Base-by-base conservation (phyloP, 2,797 vertebrate genomes). In the Molossus molossus region DNA sequence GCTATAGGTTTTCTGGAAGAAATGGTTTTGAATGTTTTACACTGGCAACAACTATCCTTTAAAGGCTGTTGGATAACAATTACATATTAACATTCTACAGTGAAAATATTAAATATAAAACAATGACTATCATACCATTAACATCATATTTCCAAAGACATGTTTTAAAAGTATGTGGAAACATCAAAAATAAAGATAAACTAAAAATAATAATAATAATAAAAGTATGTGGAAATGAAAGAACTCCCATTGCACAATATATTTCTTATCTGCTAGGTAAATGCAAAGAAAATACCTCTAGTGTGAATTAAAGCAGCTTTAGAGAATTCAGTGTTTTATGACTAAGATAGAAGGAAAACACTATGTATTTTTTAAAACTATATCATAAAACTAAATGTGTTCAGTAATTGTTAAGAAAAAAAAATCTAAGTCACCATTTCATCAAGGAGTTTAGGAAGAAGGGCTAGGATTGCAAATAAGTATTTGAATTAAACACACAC, bases 321-420 rank as follows among this genome's bases (percentile, higher is more conserved):
- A 94, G 45, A 88, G 23, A 97, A 94, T 11, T 77, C 40, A 85
- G 18, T 57, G 87, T 85, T 90, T 87, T 87, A 90, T 33, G n/a
- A 82, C 48, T 87, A 80, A 87, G 27, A 88, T 62, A 25, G 69
- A 69, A 95, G 64, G 33, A 86, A 95, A 91, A 76, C 67, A 79
- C 15, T 62, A 87, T 20, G 0, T 64, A 57, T 29, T 75, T 79
- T 75, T 40, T n/a, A 80, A 94, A 94, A 65, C 62, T 90, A 6
- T 87, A 48, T 11, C 76, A 90, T 65, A 93, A 27, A 73, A 77
- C 45, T 21, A 79, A 79, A 90, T 81, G 13, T 58, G 79, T 40
- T 76, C 33, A 87, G 13, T 70, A 94, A 79, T 37, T 87, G 9
- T 83, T 94, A 75, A 53, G 45, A 60, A 60, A 91, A 92, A 40